phyloP scores from a whole-genome alignment of 2,888 invertebrate species.

The Sinodicranocentrus sp. region DNA sequence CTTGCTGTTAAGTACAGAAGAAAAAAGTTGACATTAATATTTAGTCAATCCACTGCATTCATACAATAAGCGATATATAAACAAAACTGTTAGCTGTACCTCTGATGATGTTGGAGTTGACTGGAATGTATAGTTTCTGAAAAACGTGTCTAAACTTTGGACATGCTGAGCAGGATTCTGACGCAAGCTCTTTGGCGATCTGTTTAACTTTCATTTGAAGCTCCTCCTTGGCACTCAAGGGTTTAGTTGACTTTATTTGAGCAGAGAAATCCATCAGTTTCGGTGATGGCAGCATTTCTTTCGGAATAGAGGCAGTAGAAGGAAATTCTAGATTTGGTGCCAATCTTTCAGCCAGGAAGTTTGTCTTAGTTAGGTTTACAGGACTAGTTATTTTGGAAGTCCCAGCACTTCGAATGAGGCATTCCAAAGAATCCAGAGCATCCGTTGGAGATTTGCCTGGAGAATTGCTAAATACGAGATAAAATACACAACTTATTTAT shows the following conservation, averaged over 20 bases:
- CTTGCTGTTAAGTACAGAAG: no score
- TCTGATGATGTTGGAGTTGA: conserved; percentile 44
- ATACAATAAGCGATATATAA: no score
- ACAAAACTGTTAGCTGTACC: no score
- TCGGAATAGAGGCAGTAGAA: background rate
- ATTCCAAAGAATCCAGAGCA: conserved; percentile 45
- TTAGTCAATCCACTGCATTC: no score
- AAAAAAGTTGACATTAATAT: no score
- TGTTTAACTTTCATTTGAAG: conserved; percentile 74
- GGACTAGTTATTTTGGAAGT: conserved; percentile 16
- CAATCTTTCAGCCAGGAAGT: conserved; percentile 35
- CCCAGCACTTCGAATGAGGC: conserved; percentile 43
- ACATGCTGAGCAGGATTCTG: conserved; percentile 70
- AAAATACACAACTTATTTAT: no score
- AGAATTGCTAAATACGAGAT: conserved; percentile 48
- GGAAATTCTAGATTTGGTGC: background rate
- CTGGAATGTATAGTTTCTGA: conserved; percentile 71
- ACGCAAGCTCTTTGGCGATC: conserved; percentile 73
- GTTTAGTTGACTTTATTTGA: conserved; percentile 11
- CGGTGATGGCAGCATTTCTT: conserved; percentile 7
- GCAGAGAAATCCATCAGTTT: background rate
- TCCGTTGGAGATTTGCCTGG: conserved; percentile 32
- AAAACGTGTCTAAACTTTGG: conserved; percentile 71
- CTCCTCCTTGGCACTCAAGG: conserved; percentile 72
- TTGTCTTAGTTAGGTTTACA: background rate